phyloP scores from a whole-genome alignment of 1,140 invertebrate genomes.

The Matsumurasca onukii region DNA sequence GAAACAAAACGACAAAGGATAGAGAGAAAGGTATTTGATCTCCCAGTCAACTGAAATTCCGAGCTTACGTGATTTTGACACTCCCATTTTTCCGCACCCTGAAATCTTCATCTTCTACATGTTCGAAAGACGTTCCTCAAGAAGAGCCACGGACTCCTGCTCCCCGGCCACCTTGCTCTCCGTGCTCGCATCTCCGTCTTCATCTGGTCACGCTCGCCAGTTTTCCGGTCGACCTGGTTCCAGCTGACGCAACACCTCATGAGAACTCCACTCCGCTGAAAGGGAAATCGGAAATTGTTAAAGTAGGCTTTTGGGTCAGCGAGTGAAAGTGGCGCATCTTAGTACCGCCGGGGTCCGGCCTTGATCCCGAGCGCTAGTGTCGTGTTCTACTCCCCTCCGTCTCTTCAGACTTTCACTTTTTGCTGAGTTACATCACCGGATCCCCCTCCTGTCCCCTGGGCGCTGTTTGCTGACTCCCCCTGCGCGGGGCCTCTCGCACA shows the following conservation, averaged over 20 bases:
- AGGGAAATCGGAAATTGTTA: slow-evolving; percentile 29
- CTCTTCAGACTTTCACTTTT: not conserved
- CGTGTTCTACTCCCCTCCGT: slow-evolving; percentile 3
- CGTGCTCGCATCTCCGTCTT: not conserved
- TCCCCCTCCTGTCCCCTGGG: not conserved
- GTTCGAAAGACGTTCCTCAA: too few relatives aligned
- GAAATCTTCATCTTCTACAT: too few relatives aligned
- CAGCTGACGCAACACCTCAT: slow-evolving; percentile 17
- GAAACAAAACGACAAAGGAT: too few relatives aligned
- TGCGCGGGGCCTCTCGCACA: not conserved
- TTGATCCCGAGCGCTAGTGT: slow-evolving; percentile 25
- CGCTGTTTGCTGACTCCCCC: not conserved
- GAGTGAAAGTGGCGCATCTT: slow-evolving; percentile 30
- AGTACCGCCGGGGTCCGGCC: slow-evolving; percentile 12
- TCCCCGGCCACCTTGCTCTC: too few relatives aligned
- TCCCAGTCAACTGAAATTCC: too few relatives aligned
- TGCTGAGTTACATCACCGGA: slow-evolving; percentile 13
- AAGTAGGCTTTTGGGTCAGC: slow-evolving; percentile 29
- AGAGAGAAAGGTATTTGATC: too few relatives aligned
- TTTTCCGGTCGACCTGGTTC: slow-evolving; percentile 24
- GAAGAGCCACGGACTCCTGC: too few relatives aligned
- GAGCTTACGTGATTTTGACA: too few relatives aligned
- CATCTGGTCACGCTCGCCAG: not conserved
- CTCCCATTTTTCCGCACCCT: too few relatives aligned
- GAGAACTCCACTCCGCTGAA: slow-evolving; percentile 11